Base-by-base conservation (phyloP, 2,797 vertebrate species). In the Xiphorhynchus erythropygius region DNA sequence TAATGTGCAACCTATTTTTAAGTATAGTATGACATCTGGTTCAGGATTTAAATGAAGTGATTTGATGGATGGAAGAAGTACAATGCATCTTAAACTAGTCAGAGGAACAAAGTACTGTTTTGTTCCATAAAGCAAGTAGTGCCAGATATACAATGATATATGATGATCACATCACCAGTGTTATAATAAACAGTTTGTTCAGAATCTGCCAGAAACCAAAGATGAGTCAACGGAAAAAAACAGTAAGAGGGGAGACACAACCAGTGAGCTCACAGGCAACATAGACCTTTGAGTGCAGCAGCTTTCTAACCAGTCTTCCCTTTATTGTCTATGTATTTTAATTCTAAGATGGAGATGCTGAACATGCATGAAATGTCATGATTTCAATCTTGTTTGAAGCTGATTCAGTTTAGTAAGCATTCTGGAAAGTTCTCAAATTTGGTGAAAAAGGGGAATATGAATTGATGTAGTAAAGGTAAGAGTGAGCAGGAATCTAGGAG, bases 141-240 rank as follows among this genome's bases (percentile, higher is more conserved):
- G 63, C 52, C 50, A 56, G 33, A 42, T 67, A 84, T 53, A 32
- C 50, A n/a, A 10, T 27, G 32, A 39, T 59, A 76, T 57, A 30
- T 32, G 24, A 14, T 32, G 71, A 89, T 80, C 60, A 62, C 35
- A 67, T 88, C 62, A 62, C 23, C 42, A 47, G 33, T 46, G 23
- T 81, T 89, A 39, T 17, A 91, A 85, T 65, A 78, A 89, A 63
- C 25, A 81, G n/a, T 63, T 64, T 82, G 73, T 53, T 88, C 73
- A 88, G 79, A 82, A 91, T 75, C 70, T 90, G 73, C 52, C 94
- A 91, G 73, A 91, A 95, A 79, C 46, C 83, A 82, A 90, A 91
- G 42, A 37, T 79, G 79, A 91, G 47, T 86, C 42, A 84, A 79
- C 46, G 63, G 79, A 88, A 94, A 83, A 80, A 88, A 95, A 87